Evolutionary conservation across 2,888 invertebrate species (phyloP).

Genomic region (Lordiphosa fenestrarum): DNA sequence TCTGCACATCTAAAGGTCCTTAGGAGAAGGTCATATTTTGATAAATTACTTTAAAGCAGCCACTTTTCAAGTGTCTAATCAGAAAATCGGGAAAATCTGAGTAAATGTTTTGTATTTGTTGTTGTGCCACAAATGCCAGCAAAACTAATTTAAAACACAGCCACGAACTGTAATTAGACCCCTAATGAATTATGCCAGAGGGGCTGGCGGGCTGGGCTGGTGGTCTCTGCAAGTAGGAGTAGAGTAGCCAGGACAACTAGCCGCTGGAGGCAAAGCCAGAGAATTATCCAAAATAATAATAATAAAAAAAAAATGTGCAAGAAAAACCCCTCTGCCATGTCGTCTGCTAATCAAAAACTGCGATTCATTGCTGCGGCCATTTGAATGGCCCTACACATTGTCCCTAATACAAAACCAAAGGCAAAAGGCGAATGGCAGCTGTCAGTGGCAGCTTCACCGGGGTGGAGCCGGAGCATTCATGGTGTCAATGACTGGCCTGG

Average conservation of each 20-base stretch:
- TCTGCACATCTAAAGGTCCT: no score
- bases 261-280: not conserved
- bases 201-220: not conserved
- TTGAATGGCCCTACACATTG: slow-evolving; percentile 25
- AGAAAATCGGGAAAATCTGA: slow-evolving; percentile 1
- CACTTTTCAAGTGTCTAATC: slow-evolving; percentile 8
- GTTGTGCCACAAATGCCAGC: not conserved
- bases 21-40: no score
- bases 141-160: slow-evolving; percentile 52
- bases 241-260: slow-evolving; percentile 2
- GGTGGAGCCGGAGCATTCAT: slow-evolving; percentile 9
- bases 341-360: slow-evolving; percentile 66
- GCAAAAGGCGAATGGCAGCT: slow-evolving; percentile 42
- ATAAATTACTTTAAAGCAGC: no score
- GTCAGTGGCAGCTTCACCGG: slow-evolving; percentile 34
- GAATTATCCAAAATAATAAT: no score
- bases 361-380: slow-evolving; percentile 59
- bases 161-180: slow-evolving; percentile 55
- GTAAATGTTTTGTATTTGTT: not conserved
- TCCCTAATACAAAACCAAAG: slow-evolving; percentile 15
- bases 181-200: slow-evolving; percentile 49
- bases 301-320: no score
- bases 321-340: slow-evolving; percentile 8
- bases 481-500: slow-evolving; percentile 64
- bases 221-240: no score